Evolutionary conservation across 53 echinoderm and acorn worm species (phyloP).

Genomic region (Apostichopus leukothele): DNA sequence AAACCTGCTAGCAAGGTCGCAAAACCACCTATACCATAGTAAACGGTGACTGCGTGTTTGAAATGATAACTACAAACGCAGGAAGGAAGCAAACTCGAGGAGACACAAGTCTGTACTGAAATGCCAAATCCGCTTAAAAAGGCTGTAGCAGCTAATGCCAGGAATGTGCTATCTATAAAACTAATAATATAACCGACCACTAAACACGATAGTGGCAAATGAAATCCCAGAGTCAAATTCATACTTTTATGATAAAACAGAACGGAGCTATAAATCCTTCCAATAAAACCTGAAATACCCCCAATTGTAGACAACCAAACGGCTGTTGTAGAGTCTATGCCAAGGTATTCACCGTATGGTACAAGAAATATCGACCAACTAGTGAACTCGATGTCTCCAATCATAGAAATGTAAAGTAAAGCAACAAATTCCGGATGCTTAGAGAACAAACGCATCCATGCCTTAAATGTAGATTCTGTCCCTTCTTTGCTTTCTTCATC

Average conservation of each 20-base stretch:
- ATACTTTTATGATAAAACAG: not conserved
- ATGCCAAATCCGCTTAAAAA: constrained; percentile 13
- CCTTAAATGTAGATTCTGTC: not conserved
- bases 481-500: not conserved
- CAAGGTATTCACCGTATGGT: constrained; percentile 36
- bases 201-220: not conserved
- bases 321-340: constrained; percentile 34
- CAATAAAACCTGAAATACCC: constrained; percentile 10
- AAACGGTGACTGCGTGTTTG: not conserved
- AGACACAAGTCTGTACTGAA: constrained; percentile 1
- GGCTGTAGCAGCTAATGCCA: not conserved
- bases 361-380: constrained; percentile 28
- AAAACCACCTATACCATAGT: not conserved
- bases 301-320: constrained; percentile 28
- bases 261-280: not conserved
- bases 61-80: not conserved
- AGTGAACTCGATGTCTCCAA: not conserved
- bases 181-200: not conserved
- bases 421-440: not conserved
- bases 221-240: not conserved
- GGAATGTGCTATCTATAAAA: not conserved
- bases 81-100: not conserved
- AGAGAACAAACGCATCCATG: not conserved
- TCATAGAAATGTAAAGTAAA: not conserved
- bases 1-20: constrained; percentile 13